A percentile compares a stretch with the other conserved stretches of the same genome.
These are phyloP conservation scores for Esox lucius DNA, from an alignment of 2,797 vertebrate species.

Conservation along the genomic window DNA sequence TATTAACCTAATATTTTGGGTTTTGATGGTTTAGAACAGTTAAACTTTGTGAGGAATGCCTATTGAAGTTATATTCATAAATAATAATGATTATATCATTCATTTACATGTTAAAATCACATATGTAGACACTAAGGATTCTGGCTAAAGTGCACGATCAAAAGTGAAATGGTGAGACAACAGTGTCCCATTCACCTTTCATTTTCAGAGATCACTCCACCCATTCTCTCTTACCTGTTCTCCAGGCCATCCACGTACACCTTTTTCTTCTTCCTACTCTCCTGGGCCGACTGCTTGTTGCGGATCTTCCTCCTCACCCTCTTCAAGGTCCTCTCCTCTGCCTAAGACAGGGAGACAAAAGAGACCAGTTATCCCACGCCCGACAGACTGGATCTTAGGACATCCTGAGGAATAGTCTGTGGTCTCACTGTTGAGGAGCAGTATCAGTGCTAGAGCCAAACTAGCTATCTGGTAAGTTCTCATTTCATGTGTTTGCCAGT, in stretches of 20 bases:
- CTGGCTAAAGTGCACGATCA: not conserved
- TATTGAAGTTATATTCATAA: too few species aligned
- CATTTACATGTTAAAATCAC: too few species aligned
- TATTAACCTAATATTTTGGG: too few species aligned
- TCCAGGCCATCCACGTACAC: constrained; percentile 86
- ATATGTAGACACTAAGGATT: too few species aligned
- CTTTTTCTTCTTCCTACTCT: constrained; percentile 87
- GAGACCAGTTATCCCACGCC: constrained; percentile 22
- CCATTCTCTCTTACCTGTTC: constrained; percentile 76
- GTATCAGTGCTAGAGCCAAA: not conserved
- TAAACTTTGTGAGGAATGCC: too few species aligned
- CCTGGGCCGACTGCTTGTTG: constrained; percentile 90
- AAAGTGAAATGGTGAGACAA: not conserved
- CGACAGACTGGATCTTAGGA: not conserved
- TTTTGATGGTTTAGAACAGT: too few species aligned
- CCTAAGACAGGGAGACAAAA: constrained; percentile 65
- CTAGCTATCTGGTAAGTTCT: not conserved
- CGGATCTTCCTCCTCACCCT: constrained; percentile 86
- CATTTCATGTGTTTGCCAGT: not conserved
- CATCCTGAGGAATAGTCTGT: constrained; percentile 9
- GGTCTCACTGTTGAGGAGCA: not conserved
- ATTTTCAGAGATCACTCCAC: not conserved
- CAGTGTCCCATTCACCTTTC: too few species aligned
- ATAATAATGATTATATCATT: too few species aligned
- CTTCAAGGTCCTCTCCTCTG: constrained; percentile 83